Conservation (phyloP, 2,797 vertebrate genomes). For the Threskiornis aethiopicus region DNA sequence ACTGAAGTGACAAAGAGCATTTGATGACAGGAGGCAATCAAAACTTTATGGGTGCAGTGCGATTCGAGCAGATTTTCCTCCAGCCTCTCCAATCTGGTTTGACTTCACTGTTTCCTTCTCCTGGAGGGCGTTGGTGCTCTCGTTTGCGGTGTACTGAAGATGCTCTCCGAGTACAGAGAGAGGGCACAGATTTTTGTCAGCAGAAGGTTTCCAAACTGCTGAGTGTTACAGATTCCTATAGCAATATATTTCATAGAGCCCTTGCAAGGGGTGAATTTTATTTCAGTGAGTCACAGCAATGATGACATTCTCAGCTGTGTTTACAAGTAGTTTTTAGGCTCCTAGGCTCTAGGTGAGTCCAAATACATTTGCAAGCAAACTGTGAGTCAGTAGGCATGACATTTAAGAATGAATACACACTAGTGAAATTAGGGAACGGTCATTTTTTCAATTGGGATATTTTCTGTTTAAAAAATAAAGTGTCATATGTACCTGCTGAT, state of each 20-base stretch:
- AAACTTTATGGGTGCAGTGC: background rate
- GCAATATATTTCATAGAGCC: background rate
- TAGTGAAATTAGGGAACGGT: background rate
- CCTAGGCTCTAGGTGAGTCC: background rate
- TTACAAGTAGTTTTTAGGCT: background rate
- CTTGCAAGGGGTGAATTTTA: background rate
- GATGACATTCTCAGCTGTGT: conserved; percentile 39
- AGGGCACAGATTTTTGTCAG: background rate
- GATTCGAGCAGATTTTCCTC: background rate
- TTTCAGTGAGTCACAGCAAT: background rate
- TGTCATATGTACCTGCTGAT: background rate
- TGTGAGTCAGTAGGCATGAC: conserved; percentile 19
- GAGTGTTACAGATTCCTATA: background rate
- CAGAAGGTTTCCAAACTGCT: background rate
- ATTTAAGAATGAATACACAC: background rate
- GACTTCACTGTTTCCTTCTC: background rate
- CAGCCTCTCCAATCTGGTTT: background rate
- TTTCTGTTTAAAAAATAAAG: background rate
- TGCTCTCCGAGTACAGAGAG: background rate
- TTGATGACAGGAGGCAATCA: background rate
- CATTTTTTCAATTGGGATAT: background rate
- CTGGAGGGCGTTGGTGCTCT: background rate
- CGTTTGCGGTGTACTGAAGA: rapidly evolving
- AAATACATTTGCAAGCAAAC: background rate
- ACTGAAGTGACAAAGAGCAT: background rate